phyloP scores from a whole-genome alignment of 2,113 vertebrate species.

The Mastomys coucha region DNA sequence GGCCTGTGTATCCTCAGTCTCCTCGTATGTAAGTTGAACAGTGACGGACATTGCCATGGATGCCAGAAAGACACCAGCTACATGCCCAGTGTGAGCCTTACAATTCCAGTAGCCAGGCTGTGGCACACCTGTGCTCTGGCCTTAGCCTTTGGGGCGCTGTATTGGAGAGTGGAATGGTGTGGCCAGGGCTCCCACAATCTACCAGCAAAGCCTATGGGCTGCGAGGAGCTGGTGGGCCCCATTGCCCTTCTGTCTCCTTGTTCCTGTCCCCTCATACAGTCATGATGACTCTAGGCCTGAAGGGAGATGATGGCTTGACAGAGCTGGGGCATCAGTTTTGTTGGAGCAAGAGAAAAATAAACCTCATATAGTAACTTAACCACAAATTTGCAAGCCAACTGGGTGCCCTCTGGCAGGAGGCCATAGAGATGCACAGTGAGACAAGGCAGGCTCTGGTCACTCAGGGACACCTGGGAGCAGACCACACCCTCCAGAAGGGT shows the following conservation, averaged over 20 bases:
- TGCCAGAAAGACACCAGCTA: accelerated
- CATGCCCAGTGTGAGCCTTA: background rate
- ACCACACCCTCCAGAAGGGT: background rate
- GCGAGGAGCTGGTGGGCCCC: background rate
- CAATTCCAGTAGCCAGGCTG: background rate
- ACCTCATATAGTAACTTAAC: background rate
- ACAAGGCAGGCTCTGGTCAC: background rate
- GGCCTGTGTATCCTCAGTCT: background rate
- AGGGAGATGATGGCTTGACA: background rate
- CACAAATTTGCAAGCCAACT: background rate
- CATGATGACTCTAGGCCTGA: background rate
- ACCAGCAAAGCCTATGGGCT: background rate
- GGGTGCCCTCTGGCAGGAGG: background rate
- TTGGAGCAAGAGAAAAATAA: background rate
- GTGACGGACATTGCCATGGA: accelerated
- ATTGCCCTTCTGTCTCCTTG: accelerated
- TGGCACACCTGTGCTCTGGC: accelerated
- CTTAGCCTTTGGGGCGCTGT: background rate
- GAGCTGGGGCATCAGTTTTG: background rate
- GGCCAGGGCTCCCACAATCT: background rate
- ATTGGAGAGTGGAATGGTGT: accelerated
- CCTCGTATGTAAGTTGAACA: background rate
- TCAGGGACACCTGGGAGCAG: background rate
- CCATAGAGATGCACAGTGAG: accelerated
- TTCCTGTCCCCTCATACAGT: accelerated